A percentile compares a stretch with the other conserved stretches of the same genome.
These are phyloP conservation scores for Elegia similella DNA, from an alignment of 2,888 invertebrate species.

Conservation along the genomic window DNA sequence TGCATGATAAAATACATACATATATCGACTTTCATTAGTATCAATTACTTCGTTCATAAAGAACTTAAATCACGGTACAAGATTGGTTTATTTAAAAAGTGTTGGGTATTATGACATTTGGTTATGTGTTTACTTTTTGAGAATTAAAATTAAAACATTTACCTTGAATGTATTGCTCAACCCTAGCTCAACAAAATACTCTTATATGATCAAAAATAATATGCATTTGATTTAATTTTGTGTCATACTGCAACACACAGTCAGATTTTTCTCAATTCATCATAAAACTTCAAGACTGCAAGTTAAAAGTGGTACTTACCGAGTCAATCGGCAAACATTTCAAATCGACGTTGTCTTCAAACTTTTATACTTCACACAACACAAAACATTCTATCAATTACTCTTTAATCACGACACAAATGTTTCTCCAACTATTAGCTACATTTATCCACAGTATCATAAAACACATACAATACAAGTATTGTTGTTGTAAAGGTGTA, in stretches of 20 bases:
- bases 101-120: too few species aligned
- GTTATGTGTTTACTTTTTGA: too few species aligned
- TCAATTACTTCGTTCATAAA: too few species aligned
- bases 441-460: neutral
- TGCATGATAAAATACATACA: too few species aligned
- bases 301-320: constrained; percentile 24
- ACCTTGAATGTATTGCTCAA: too few species aligned
- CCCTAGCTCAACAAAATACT: too few species aligned
- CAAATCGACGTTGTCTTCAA: constrained; percentile 17
- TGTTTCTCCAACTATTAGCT: neutral
- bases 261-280: neutral
- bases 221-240: neutral
- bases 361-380: neutral
- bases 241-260: neutral
- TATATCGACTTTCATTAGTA: too few species aligned
- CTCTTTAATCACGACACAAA: neutral
- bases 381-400: neutral
- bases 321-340: constrained; percentile 26
- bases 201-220: neutral
- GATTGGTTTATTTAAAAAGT: too few species aligned
- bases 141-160: too few species aligned
- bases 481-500: constrained; percentile 8
- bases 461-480: neutral
- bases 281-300: neutral
- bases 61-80: too few species aligned